Evolutionary conservation across 2,888 invertebrate genomes (phyloP), one percentile per base, ranked within the genome.

Genomic region (Sphaeridia pumilis): DNA sequence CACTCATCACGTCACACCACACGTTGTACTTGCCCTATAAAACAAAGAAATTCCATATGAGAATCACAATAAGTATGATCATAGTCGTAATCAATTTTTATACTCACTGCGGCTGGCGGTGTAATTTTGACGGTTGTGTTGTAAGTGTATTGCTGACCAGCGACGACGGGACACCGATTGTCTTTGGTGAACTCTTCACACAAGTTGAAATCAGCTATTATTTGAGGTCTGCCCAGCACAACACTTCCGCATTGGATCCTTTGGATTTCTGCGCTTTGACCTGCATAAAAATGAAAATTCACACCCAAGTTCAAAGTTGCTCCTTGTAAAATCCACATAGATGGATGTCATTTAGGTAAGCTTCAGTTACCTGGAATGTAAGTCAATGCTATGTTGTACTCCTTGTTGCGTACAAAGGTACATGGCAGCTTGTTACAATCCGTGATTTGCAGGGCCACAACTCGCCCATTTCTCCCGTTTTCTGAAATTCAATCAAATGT

Each of bases 171-270:
- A 21, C 46, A 46, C 14, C 31, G 25, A 4, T 34, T 21, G 22
- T 46, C 28, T 4, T 28, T 2, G 25, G 28, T 14, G 5, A 46
- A 21, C 2, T 25, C 46, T 14, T 46, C 46, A 17, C 46, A 46
- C 3, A 25, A 10, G 22, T 34, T 24, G 7, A 20, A 46, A 14
- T 46, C 46, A 7, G 28, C 28, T 20, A 46, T 46, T 7, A 34
- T 46, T 17, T 46, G 46, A 7, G 46, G 31, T 31, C 14, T 14
- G 22, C 22, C 22, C 25, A 25, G 34, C 5, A 46, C 34, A 2
- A 46, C 34, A 17, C 46, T 46, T 28, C 46, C 46, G 31, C 46
- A 46, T 20, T 46, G 28, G 2, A 46, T 34, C 34, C 20, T 46
- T 14, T 46, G 34, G 27, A 14, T 46, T 10, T 4, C 21, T 25